Evolutionary conservation across 2,113 vertebrate species (phyloP), one percentile per base, ranked within the genome.

Genomic region (Hydrochoerus hydrochaeris): DNA sequence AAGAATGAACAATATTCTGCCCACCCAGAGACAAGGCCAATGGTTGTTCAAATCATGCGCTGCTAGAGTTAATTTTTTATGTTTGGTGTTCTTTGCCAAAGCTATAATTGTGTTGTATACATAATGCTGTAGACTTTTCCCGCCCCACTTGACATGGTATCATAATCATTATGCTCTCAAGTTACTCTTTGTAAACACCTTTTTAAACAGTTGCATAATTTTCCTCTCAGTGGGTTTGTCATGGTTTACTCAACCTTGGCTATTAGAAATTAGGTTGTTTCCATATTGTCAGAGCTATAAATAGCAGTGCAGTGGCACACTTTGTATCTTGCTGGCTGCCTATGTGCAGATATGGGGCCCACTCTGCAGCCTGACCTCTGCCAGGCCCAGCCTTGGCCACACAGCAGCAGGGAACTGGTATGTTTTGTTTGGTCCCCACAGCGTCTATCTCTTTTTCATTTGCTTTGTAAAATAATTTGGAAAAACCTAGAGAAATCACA

Each of bases 131-230:
- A 35, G 75, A 49, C 32, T 17, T 19, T 24, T 7, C 28, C 35
- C 17, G 0, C 49, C 20, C 35, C 41, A 35, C 44, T 73, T 54
- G 16, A 77, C 57, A 26, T 46, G 28, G 2, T 32, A 26, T 73
- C 83, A 3, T 78, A 16, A 49, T 32, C 41, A 19, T 6, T 46
- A 10, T 54, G 84, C 26, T 77, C 75, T 52, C 13, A 24, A 86
- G 63, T 78, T 60, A 2, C 35, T 88, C 54, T 67, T 65, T 85
- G 67, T 80, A 81, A 83, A 95, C 44, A 65, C 44, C 41, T 65
- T 54, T 85, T 69, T 26, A 85, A 95, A 92, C 75, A 82, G 13
- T 96, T 83, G 65, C 71, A 14, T 44, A 17, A 92, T 81, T 88
- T 57, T 26, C 24, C 65, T 24, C 60, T 11, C 4, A 54, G 83